A percentile compares a stretch with the other conserved stretches of the same genome.
Conservation (phyloP, 2,888 invertebrate species). For the Tiliacea citrago region DNA sequence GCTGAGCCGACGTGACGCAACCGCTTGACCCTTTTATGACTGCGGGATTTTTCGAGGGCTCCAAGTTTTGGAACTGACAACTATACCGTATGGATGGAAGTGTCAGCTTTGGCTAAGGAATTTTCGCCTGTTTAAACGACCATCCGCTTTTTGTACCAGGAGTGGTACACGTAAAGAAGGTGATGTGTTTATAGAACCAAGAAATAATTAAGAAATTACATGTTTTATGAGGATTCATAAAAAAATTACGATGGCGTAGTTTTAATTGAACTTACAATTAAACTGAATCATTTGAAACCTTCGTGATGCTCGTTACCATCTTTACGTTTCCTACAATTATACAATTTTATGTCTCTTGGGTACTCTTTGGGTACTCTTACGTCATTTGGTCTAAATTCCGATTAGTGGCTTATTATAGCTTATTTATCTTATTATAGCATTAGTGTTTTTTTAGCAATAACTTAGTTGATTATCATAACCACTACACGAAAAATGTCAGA, state of each 20-base stretch:
- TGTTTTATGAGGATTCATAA: constrained; percentile 22
- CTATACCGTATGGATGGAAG: constrained; percentile 48
- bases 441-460: neutral
- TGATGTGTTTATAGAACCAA: neutral
- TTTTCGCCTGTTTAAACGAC: constrained; percentile 22
- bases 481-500: constrained; percentile 20
- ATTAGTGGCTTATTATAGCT: constrained; percentile 1
- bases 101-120: constrained; percentile 50
- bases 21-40: constrained; percentile 89
- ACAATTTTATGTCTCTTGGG: constrained; percentile 12
- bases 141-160: constrained; percentile 14
- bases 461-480: neutral
- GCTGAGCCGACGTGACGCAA: constrained; percentile 80
- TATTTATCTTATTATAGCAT: constrained; percentile 12
- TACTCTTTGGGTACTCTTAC: constrained; percentile 26
- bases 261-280: constrained; percentile 44
- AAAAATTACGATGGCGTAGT: constrained; percentile 7
- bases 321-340: constrained; percentile 27
- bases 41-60: constrained; percentile 77
- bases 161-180: neutral
- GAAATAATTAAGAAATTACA: constrained; percentile 5
- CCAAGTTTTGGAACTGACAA: constrained; percentile 56
- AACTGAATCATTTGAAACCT: constrained; percentile 32
- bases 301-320: constrained; percentile 27
- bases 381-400: constrained; percentile 20